phyloP scores from a whole-genome alignment of 2,797 vertebrate species.

The Esox lucius region DNA sequence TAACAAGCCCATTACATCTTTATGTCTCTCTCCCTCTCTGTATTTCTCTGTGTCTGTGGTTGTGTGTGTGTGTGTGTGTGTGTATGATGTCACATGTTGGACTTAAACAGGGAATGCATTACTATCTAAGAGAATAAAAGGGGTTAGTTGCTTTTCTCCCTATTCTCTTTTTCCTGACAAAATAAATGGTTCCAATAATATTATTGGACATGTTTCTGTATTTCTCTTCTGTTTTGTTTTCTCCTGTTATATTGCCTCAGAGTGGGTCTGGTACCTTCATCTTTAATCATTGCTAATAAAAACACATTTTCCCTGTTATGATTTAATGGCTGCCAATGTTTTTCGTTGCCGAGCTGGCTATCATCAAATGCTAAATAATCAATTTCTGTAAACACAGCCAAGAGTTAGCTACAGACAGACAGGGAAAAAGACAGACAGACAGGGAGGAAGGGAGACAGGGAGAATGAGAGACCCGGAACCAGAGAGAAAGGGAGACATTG shows the following conservation, averaged over 20 bases:
- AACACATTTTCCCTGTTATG: constrained; percentile 51
- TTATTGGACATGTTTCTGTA: constrained; percentile 31
- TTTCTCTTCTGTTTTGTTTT: constrained; percentile 35
- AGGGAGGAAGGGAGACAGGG: too few species aligned
- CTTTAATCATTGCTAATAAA: constrained; percentile 56
- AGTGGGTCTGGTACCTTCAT: constrained; percentile 42
- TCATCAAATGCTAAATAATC: constrained; percentile 60
- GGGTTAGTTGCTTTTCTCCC: background rate
- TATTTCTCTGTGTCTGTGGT: too few species aligned
- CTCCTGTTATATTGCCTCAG: constrained; percentile 30
- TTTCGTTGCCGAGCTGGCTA: constrained; percentile 46
- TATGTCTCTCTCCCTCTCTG: too few species aligned
- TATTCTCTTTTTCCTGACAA: background rate
- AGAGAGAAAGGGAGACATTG: background rate
- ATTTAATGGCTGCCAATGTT: constrained; percentile 59
- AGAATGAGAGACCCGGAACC: too few species aligned
- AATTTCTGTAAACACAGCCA: constrained; percentile 26
- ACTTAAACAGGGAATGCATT: background rate
- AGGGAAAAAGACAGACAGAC: too few species aligned
- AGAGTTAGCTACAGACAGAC: background rate
- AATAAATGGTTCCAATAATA: constrained; percentile 23
- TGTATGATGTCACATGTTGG: constrained; percentile 10
- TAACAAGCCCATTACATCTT: background rate
- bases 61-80: background rate
- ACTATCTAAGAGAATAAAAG: background rate